These are phyloP conservation scores for Iphiclides podalirius DNA, from an alignment of 2,888 invertebrate genomes.

Conservation along the genomic window DNA sequence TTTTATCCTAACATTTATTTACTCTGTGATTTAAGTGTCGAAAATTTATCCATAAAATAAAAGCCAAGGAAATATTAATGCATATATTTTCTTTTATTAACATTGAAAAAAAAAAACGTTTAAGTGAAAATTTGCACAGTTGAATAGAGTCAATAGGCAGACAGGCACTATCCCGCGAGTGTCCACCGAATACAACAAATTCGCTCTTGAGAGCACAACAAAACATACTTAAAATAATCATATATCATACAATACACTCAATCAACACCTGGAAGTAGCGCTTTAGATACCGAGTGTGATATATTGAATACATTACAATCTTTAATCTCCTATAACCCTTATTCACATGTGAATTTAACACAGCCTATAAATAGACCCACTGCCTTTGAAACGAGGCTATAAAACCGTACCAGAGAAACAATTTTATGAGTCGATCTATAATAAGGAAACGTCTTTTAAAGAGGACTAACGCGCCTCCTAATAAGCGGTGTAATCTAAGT, in stretches of 20 bases:
- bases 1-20: no score
- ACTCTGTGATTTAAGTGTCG: no score
- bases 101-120: slow-evolving; percentile 67
- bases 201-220: slow-evolving; percentile 54
- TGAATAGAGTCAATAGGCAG: slow-evolving; percentile 52
- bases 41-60: no score
- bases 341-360: slow-evolving; percentile 63
- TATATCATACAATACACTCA: slow-evolving; percentile 46
- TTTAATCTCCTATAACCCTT: slow-evolving; percentile 53
- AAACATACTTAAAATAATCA: slow-evolving; percentile 50
- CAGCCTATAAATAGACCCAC: slow-evolving; percentile 71
- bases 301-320: slow-evolving; percentile 53
- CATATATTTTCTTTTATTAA: slow-evolving; percentile 74
- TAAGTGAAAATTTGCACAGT: slow-evolving; percentile 73
- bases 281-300: slow-evolving; percentile 32
- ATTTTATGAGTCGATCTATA: not conserved
- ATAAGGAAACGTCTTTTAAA: not conserved
- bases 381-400: slow-evolving; percentile 45
- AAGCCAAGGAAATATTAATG: slow-evolving; percentile 58
- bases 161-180: slow-evolving; percentile 53
- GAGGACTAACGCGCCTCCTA: slow-evolving; percentile 2
- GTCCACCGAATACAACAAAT: slow-evolving; percentile 52
- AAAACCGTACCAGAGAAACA: no score
- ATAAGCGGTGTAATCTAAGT: slow-evolving; percentile 7
- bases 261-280: slow-evolving; percentile 53